Evolutionary conservation across 2,888 invertebrate species (phyloP), one percentile per base, ranked within the genome.

Genomic region (Pediacus dermestoides): DNA sequence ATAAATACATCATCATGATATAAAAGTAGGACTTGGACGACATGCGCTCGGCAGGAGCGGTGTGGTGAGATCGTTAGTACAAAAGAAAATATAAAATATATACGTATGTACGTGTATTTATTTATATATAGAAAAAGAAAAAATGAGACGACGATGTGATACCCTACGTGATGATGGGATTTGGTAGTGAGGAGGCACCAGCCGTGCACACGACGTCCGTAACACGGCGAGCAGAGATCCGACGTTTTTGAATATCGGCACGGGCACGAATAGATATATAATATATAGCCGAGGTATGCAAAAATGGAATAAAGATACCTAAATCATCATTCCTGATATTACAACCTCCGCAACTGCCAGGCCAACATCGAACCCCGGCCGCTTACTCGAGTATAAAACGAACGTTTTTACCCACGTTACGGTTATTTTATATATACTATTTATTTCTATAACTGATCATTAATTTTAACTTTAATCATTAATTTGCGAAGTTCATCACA

Each of bases 401-500:
- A 42, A 56, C 60, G 59, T 52, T 55, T 56, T 58, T 61, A 62
- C 61, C 60, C 64, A 62, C 60, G 58, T 61, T 58, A 60, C 62
- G 60, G 59, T 61, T 61, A 58, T 51, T 58, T 58, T 28, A 28
- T 23, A 61, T 61, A 59, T 61, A 61, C 61, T 66, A 64, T 65
- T 66, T 63, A 64, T 57, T 63, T 66, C 64, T 63, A 62, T 63
- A 66, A 66, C 64, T 66, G 61, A 66, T 28, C 28, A 28, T 63
- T 61, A 28, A 56, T 61, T 58, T 63, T 47, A 60, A 56, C 48
- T 61, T 63, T 60, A 64, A 48, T 46, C 51, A 63, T 68, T 67
- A 67, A 59, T 57, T 67, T 68, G 67, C 67, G 67, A 68, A 68
- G 65, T 66, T 68, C 67, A 70, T 68, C 68, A 70, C 70, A 69